Conservation (phyloP, 2,888 invertebrate genomes). For the Globia sparganii region DNA sequence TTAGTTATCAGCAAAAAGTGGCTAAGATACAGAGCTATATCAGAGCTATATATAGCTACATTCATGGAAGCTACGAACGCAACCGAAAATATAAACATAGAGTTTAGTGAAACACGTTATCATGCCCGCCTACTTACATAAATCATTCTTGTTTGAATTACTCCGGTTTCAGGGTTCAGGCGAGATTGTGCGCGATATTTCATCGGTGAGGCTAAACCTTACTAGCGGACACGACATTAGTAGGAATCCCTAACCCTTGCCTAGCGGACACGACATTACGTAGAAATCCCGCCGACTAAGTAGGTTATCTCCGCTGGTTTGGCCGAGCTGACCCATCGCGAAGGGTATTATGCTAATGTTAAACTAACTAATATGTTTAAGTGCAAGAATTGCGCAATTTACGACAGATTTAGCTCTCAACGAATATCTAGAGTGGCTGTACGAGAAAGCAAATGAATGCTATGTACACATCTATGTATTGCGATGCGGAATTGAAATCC, state of each 20-base stretch:
- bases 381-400: slow-evolving; percentile 59
- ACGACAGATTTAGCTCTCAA: slow-evolving; percentile 45
- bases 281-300: slow-evolving; percentile 44
- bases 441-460: background rate
- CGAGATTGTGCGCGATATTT: slow-evolving; percentile 62
- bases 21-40: slow-evolving; percentile 2
- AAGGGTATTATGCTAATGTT: slow-evolving; percentile 44
- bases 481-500: background rate
- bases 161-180: slow-evolving; percentile 50
- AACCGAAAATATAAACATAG: slow-evolving; percentile 52
- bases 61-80: slow-evolving; percentile 45
- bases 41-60: too few species aligned
- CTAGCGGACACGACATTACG: slow-evolving; percentile 47
- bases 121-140: slow-evolving; percentile 62
- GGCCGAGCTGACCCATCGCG: slow-evolving; percentile 27
- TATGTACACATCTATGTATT: background rate
- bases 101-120: slow-evolving; percentile 59
- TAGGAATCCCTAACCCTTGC: slow-evolving; percentile 40
- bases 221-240: slow-evolving; percentile 49
- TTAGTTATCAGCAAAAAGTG: background rate
- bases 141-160: slow-evolving; percentile 66
- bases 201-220: slow-evolving; percentile 52
- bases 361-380: slow-evolving; percentile 62
- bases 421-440: slow-evolving; percentile 33
- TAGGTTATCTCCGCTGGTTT: slow-evolving; percentile 50